A percentile compares a stretch with the other conserved stretches of the same genome.
phyloP scores from a whole-genome alignment of 2,888 invertebrate species.

The Drosophila gaucha region DNA sequence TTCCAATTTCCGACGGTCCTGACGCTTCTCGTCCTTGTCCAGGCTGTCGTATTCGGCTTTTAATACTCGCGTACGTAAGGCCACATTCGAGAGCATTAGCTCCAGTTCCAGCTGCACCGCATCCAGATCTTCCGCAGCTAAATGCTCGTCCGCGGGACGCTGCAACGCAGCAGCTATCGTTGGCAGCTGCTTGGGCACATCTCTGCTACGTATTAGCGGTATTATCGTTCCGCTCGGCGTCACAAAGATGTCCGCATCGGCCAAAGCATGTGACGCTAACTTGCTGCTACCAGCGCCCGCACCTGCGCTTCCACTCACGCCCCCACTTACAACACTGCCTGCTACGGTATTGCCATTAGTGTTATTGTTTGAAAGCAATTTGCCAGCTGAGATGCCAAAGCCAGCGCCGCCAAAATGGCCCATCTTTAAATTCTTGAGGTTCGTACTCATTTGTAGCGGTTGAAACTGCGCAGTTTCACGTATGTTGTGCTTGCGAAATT shows the following conservation, averaged over 20 bases:
- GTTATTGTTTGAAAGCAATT: constrained; percentile 54
- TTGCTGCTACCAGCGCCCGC: constrained; percentile 36
- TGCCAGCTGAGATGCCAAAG: constrained; percentile 55
- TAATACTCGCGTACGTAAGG: constrained; percentile 91
- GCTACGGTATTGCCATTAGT: constrained; percentile 35
- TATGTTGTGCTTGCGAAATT: constrained; percentile 32
- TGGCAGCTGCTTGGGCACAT: constrained; percentile 89
- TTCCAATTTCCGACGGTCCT: constrained; percentile 85
- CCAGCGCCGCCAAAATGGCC: constrained; percentile 58
- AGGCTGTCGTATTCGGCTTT: constrained; percentile 90
- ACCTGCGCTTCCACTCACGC: neutral
- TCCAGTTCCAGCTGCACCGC: constrained; percentile 94
- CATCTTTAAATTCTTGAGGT: constrained; percentile 61
- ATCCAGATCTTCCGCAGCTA: constrained; percentile 95
- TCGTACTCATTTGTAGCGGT: constrained; percentile 67
- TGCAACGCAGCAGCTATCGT: constrained; percentile 88
- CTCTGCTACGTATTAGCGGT: constrained; percentile 89
- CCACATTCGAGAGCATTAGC: constrained; percentile 92
- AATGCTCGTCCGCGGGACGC: constrained; percentile 89
- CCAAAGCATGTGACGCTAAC: constrained; percentile 12
- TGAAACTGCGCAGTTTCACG: constrained; percentile 28
- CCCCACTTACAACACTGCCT: neutral
- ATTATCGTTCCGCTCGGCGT: constrained; percentile 80
- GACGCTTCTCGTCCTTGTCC: constrained; percentile 87
- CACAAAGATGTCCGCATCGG: constrained; percentile 48